Base-by-base conservation (phyloP, 35 echinoderm and acorn worm genomes). In the Lytechinus variegatus region DNA sequence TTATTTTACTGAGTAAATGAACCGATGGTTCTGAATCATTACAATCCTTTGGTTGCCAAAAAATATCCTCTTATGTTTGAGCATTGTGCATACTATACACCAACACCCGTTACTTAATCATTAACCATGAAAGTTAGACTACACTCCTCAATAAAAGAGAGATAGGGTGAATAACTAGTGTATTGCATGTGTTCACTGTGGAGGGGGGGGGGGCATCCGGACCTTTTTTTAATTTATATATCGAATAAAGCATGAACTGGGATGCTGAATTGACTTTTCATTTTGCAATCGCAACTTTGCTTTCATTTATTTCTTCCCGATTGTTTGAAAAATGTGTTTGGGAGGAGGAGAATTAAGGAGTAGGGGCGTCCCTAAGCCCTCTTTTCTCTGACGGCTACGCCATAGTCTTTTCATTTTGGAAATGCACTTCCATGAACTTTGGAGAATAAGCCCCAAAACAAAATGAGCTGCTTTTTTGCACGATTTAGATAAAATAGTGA, bases 391-490 rank as follows among this genome's bases (percentile, higher is more conserved):
- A 24, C n/a, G 21, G 19, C 16, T 79, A 79, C 66, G 66, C 66
- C 66, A 16, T 19, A 79, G 66, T 7, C 66, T 24, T 16, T 79
- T 24, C 19, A 24, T n/a, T 79, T 79, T 24, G 66, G 19, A 79
- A 79, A 79, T 79, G 66, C 66, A 79, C 66, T 79, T 79, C 66
- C 66, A 79, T 79, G 66, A 79, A 79, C 66, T 79, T 79, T 79
- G 16, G 66, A 24, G 66, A 79, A 4, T 24, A 79, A 79, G 66
- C 66, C 66, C 66, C 66, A 79, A 79, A 79, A 24, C 66, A 79
- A 79, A 79, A 79, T 79, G 66, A 79, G 66, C 66, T 79, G 66
- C 66, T 79, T 19, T 19, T 79, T 79, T 79, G 66, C 66, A 79
- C 66, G 66, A 79, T 79, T 79, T 24, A 8, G 66, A 79, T 24